A percentile compares a stretch with the other conserved stretches of the same genome.
These are phyloP conservation scores for Drosophila obscura DNA, from an alignment of 1,140 invertebrate species.

Conservation along the genomic window DNA sequence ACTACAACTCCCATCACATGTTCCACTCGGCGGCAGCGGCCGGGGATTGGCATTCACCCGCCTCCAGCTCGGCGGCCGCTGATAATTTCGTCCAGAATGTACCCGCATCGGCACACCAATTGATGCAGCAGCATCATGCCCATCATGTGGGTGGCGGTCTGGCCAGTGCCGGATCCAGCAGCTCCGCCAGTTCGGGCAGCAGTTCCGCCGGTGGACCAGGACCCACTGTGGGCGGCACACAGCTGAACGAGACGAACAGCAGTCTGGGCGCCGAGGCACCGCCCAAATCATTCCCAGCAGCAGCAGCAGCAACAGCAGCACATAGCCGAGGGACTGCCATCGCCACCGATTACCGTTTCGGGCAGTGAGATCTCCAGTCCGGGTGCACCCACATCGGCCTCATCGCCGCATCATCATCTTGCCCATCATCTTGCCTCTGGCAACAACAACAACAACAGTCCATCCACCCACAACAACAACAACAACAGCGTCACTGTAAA, in stretches of 20 bases:
- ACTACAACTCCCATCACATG: slow-evolving; percentile 84
- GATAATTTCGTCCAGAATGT: slow-evolving; percentile 81
- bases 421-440: slow-evolving; percentile 66
- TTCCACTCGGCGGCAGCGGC: slow-evolving; percentile 75
- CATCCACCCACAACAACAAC: slow-evolving; percentile 75
- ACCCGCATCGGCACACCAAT: slow-evolving; percentile 83
- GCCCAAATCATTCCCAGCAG: slow-evolving; percentile 39
- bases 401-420: slow-evolving; percentile 79
- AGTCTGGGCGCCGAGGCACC: slow-evolving; percentile 57
- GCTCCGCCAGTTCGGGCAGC: slow-evolving; percentile 74
- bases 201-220: slow-evolving; percentile 79
- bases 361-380: slow-evolving; percentile 89
- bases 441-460: slow-evolving; percentile 72
- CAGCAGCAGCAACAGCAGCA: slow-evolving; percentile 55
- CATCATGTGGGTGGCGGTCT: slow-evolving; percentile 75
- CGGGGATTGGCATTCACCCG: slow-evolving; percentile 76
- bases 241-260: slow-evolving; percentile 73
- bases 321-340: slow-evolving; percentile 84
- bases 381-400: slow-evolving; percentile 84
- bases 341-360: slow-evolving; percentile 87
- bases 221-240: slow-evolving; percentile 63
- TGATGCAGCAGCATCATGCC: slow-evolving; percentile 81
- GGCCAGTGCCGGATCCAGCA: slow-evolving; percentile 73
- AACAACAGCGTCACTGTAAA: slow-evolving; percentile 67
- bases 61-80: slow-evolving; percentile 68